A percentile compares a stretch with the other conserved stretches of the same genome.
Conservation (phyloP, 2,888 invertebrate genomes). For the Liopterus haemorrhoidalis region DNA sequence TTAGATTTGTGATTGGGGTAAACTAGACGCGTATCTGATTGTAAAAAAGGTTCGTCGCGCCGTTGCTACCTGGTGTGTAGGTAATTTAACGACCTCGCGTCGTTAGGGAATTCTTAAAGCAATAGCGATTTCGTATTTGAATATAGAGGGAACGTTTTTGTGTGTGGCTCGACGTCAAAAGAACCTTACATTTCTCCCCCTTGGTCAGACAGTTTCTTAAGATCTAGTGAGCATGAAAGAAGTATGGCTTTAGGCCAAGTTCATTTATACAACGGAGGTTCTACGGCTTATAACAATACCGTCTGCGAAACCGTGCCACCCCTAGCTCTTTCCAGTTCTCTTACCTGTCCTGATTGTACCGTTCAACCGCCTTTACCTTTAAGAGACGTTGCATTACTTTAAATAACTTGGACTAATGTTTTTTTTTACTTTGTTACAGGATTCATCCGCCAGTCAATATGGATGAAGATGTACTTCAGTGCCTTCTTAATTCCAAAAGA, state of each 20-base stretch:
- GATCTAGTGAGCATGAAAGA: slow-evolving; percentile 36
- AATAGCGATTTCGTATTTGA: slow-evolving; percentile 29
- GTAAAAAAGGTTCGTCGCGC: too few relatives aligned
- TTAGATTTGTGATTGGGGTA: too few relatives aligned
- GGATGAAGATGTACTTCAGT: too few relatives aligned
- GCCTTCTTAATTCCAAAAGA: too few relatives aligned
- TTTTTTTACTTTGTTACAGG: too few relatives aligned
- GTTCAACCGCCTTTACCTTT: too few relatives aligned
- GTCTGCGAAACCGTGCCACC: slow-evolving; percentile 39
- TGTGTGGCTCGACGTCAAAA: slow-evolving; percentile 33
- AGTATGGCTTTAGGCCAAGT: slow-evolving; percentile 30
- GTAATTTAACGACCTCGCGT: slow-evolving; percentile 31
- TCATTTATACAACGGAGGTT: slow-evolving; percentile 29
- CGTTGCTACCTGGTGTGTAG: slow-evolving; percentile 35
- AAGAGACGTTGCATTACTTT: too few relatives aligned
- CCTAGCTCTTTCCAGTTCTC: too few relatives aligned
- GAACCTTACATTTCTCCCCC: slow-evolving; percentile 36
- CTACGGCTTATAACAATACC: slow-evolving; percentile 35
- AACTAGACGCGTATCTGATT: too few relatives aligned
- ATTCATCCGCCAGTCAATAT: too few relatives aligned
- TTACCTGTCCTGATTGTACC: too few relatives aligned
- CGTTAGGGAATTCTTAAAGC: slow-evolving; percentile 29
- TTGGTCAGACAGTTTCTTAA: slow-evolving; percentile 38
- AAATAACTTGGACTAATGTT: too few relatives aligned
- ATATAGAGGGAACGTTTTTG: slow-evolving; percentile 32